These are phyloP conservation scores for Peromyscus nudipes DNA, from an alignment of 2,797 vertebrate species.

Conservation along the genomic window DNA sequence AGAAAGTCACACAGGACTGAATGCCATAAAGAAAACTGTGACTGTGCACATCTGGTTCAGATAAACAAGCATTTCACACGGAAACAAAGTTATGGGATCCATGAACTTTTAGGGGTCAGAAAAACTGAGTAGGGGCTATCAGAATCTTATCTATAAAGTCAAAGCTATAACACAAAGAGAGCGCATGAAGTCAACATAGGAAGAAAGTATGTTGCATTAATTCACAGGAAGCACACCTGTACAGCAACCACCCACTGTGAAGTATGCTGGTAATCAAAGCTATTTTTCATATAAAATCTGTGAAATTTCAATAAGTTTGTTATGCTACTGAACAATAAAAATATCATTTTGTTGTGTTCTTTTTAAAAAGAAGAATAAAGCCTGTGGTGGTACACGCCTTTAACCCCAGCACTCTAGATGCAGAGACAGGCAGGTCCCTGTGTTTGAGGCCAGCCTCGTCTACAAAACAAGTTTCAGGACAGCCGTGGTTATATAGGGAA, in stretches of 20 bases:
- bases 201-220: background rate
- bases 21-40: background rate
- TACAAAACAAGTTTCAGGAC: background rate
- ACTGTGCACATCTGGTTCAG: background rate
- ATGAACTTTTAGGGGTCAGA: background rate
- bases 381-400: background rate
- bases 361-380: background rate
- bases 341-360: background rate
- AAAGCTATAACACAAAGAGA: background rate
- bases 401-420: background rate
- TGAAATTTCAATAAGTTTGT: background rate
- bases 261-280: background rate
- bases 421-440: background rate
- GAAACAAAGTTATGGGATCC: background rate
- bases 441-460: background rate
- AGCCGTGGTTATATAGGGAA: background rate
- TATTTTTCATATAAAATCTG: background rate
- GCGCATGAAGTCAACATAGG: background rate
- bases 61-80: background rate
- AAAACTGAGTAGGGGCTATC: background rate
- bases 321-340: background rate
- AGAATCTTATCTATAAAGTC: conserved; percentile 31
- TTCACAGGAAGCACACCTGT: conserved; percentile 36
- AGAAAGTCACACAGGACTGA: background rate
- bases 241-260: background rate